Evolutionary conservation across 2,888 invertebrate genomes (phyloP), one percentile per base, ranked within the genome.

Genomic region (Agriopis aurantiaria): DNA sequence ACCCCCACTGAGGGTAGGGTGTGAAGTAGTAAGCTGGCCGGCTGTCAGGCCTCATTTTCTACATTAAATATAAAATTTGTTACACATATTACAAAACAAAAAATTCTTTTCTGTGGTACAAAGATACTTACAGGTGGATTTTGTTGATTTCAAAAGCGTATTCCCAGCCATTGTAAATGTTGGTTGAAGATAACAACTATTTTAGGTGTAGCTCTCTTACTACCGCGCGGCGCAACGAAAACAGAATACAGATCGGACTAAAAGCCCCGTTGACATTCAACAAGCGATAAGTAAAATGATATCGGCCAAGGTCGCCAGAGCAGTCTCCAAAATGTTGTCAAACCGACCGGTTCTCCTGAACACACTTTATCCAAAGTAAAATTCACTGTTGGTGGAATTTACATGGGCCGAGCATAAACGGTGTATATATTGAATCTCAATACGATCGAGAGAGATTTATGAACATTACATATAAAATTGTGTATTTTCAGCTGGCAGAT

Each of bases 241-340:
- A 77, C 79, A 76, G 76, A 80, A 75, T 75, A 71, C 68, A 78
- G 78, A 80, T 76, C 74, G 70, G 65, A 78, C 72, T 59, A 76
- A 76, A 76, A 76, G 75, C 75, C 75, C 65, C 79, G 81, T 82
- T 86, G 85, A 82, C 85, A 84, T 80, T 82, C 80, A 82, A 81
- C 79, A 68, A 71, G 75, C 77, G 86, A 85, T 85, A 82, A 86
- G 69, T 81, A 79, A 83, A 81, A 81, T 81, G 88, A 85, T 88
- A 86, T 83, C 86, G 84, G 82, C 75, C 89, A 88, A 90, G 89
- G 88, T 87, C 86, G 81, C 68, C 71, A 61, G 74, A 75, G 75
- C 72, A 68, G 75, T 77, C 64, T 52, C 71, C 69, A 65, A 79
- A 81, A 80, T 76, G 66, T 76, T 77, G 74, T 73, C 72, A 55